phyloP scores from a whole-genome alignment of 1,140 invertebrate genomes.

The Heliconius melpomene region DNA sequence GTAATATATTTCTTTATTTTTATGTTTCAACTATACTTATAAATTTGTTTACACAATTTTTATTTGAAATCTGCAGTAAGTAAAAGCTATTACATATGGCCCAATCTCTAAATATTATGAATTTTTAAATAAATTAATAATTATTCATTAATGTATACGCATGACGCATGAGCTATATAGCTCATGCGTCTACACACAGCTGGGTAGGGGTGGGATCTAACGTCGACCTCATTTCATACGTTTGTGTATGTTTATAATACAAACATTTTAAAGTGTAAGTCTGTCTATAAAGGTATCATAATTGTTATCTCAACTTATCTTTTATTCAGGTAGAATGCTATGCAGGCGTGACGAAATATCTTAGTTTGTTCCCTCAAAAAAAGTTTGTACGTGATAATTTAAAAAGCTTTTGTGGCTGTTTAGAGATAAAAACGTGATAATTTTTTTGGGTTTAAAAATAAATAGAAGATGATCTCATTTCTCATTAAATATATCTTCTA shows the following conservation, averaged over 20 bases:
- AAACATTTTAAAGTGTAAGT: neutral
- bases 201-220: no score
- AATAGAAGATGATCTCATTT: neutral
- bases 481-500: neutral
- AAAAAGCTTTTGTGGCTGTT: slow-evolving; percentile 1
- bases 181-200: no score
- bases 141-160: no score
- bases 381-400: slow-evolving; percentile 10
- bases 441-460: neutral
- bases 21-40: no score
- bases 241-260: neutral
- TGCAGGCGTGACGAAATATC: neutral
- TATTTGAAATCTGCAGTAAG: no score
- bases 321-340: neutral
- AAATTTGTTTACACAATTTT: no score
- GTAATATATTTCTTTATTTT: neutral
- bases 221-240: neutral
- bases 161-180: no score
- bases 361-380: neutral
- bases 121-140: no score
- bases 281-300: neutral
- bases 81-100: no score
- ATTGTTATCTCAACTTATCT: slow-evolving; percentile 9
- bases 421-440: neutral
- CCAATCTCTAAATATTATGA: no score